phyloP scores from a whole-genome alignment of 2,888 invertebrate genomes.

The Eledone cirrhosa region DNA sequence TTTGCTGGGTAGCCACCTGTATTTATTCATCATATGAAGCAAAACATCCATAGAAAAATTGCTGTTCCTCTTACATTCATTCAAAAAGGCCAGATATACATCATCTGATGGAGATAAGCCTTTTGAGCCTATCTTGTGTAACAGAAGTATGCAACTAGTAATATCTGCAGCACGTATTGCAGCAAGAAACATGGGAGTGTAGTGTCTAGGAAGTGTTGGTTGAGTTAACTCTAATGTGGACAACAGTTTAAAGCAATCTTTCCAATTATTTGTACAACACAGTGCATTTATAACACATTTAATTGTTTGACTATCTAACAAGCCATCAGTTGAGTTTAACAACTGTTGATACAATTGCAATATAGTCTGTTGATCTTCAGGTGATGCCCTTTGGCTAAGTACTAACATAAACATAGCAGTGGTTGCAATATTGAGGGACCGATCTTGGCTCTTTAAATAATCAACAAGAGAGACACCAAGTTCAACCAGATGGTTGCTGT shows the following conservation, averaged over 20 bases:
- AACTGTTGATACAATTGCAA: not conserved
- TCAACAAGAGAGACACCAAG: not conserved
- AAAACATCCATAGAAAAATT: not conserved
- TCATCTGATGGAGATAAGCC: not conserved
- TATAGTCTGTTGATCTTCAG: not conserved
- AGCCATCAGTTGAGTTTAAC: not conserved
- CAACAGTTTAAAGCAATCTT: not conserved
- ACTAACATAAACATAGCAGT: not conserved
- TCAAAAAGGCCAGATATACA: not conserved
- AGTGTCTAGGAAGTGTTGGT: not conserved
- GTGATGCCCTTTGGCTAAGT: not conserved
- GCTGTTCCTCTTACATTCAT: not conserved
- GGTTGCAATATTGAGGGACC: not conserved
- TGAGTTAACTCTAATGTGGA: not conserved
- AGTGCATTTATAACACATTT: not conserved
- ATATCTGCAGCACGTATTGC: not conserved
- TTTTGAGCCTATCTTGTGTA: not conserved
- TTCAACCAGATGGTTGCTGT: not conserved
- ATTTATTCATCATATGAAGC: constrained; percentile 3
- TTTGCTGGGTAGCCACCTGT: constrained; percentile 4
- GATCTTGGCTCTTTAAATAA: not conserved
- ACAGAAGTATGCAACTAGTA: not conserved
- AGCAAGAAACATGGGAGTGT: not conserved
- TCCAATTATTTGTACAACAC: not conserved
- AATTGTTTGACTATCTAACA: not conserved